Evolutionary conservation across 1,140 invertebrate species (phyloP).

Genomic region (Drosophila tsacasi): DNA sequence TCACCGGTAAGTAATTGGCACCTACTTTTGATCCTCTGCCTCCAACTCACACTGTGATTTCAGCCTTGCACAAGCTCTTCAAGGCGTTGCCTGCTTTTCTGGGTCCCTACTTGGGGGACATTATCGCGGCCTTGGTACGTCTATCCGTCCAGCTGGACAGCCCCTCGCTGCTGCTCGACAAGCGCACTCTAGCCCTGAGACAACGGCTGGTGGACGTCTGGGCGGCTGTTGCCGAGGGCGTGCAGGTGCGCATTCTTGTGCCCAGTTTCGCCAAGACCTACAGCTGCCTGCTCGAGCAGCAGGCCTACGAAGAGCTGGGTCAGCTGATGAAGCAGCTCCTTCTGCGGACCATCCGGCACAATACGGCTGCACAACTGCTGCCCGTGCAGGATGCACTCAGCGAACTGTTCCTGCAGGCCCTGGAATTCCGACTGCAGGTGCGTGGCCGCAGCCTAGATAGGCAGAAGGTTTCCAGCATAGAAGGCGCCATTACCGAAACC

Average conservation of each 20-base stretch:
- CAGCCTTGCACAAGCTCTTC: conserved; percentile 91
- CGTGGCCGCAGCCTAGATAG: conserved; percentile 59
- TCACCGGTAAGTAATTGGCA: conserved; percentile 86
- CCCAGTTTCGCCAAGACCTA: conserved; percentile 90
- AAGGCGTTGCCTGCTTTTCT: conserved; percentile 92
- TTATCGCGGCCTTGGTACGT: conserved; percentile 88
- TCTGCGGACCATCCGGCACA: conserved; percentile 88
- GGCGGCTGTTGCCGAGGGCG: conserved; percentile 89
- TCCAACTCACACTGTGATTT: not conserved
- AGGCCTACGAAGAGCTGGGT: conserved; percentile 88
- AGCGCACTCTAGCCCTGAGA: conserved; percentile 86
- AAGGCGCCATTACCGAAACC: conserved; percentile 90
- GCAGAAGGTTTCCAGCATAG: conserved; percentile 84
- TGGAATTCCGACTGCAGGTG: conserved; percentile 89
- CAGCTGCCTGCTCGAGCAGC: conserved; percentile 87
- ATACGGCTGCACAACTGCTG: conserved; percentile 88
- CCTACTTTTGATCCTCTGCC: not conserved
- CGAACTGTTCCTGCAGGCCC: conserved; percentile 90
- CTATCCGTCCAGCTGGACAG: conserved; percentile 61
- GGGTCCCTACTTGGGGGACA: conserved; percentile 92
- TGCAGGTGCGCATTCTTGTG: conserved; percentile 91
- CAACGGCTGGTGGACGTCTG: conserved; percentile 88
- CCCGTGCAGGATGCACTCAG: conserved; percentile 89
- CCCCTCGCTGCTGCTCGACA: conserved; percentile 68
- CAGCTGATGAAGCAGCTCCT: conserved; percentile 90